Evolutionary conservation across 2,797 vertebrate genomes (phyloP).

Genomic region (Myiotriccus ornatus): DNA sequence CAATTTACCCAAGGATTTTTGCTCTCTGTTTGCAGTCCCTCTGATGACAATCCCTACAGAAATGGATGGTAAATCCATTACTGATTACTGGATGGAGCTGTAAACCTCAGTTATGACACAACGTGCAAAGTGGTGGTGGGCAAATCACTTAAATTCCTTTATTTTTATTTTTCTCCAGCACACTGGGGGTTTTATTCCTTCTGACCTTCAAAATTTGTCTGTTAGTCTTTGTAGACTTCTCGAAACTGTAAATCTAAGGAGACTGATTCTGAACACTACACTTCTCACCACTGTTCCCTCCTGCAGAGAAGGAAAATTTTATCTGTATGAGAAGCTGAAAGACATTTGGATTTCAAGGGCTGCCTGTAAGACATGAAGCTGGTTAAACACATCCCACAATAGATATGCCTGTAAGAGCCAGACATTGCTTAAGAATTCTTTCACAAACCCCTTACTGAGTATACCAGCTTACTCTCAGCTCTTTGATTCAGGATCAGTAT

Average conservation of each 20-base stretch:
- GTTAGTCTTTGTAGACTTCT: background rate
- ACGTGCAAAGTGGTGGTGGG: rapidly evolving
- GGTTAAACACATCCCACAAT: background rate
- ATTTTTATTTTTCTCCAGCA: background rate
- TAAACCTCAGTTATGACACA: background rate
- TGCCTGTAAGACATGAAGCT: background rate
- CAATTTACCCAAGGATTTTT: background rate
- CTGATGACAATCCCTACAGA: background rate
- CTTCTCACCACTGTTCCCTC: background rate
- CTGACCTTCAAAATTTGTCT: background rate
- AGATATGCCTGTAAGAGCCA: background rate
- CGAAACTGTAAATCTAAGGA: background rate
- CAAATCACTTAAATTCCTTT: background rate
- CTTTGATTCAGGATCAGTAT: background rate
- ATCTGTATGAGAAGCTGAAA: background rate
- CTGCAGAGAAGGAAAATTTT: background rate
- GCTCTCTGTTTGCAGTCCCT: background rate
- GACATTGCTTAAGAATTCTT: background rate
- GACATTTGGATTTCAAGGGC: background rate
- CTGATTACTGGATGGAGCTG: background rate
- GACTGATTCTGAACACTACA: background rate
- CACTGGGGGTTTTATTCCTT: background rate
- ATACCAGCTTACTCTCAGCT: background rate
- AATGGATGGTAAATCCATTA: background rate
- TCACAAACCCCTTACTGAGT: background rate